phyloP scores from a whole-genome alignment of 1,140 invertebrate genomes.

The Drosophila sucinea region DNA sequence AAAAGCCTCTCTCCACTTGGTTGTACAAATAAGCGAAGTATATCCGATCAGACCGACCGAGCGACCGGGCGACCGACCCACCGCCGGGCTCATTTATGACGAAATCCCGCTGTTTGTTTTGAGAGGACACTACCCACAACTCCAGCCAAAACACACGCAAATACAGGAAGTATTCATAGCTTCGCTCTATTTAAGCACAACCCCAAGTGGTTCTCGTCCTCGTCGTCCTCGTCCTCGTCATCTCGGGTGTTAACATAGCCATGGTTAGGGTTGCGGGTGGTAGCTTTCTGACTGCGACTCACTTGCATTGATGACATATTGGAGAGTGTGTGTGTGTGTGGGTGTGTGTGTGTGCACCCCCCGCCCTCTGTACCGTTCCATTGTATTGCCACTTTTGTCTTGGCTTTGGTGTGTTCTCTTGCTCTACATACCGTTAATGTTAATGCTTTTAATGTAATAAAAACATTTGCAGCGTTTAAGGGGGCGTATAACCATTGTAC shows the following conservation, averaged over 20 bases:
- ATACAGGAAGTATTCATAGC: slow-evolving; percentile 54
- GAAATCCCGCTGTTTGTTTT: slow-evolving; percentile 75
- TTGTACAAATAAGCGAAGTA: slow-evolving; percentile 45
- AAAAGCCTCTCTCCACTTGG: neutral
- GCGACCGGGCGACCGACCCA: slow-evolving; percentile 22
- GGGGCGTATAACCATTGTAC: slow-evolving; percentile 25
- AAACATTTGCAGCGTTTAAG: slow-evolving; percentile 75
- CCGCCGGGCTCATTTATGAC: slow-evolving; percentile 48
- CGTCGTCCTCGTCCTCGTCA: slow-evolving; percentile 5
- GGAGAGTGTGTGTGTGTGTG: slow-evolving; percentile 37
- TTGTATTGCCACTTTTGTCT: slow-evolving; percentile 23
- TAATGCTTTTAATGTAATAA: slow-evolving; percentile 82
- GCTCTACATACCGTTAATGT: slow-evolving; percentile 77
- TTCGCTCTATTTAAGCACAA: slow-evolving; percentile 38
- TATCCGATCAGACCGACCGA: slow-evolving; percentile 30
- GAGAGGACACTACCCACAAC: slow-evolving; percentile 25
- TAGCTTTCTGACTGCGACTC: slow-evolving; percentile 34
- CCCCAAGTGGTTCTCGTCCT: slow-evolving; percentile 24
- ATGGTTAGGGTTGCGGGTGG: slow-evolving; percentile 20
- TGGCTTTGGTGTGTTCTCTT: slow-evolving; percentile 30
- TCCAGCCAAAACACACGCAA: slow-evolving; percentile 19
- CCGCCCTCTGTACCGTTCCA: neutral
- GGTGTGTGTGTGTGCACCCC: slow-evolving; percentile 27
- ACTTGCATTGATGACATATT: slow-evolving; percentile 77
- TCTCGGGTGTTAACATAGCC: slow-evolving; percentile 44